Percentiles rank a stretch among this genome's conserved stretches.
Conservation (phyloP, 2,113 vertebrate species). For the Rhynchopsitta pachyrhyncha region DNA sequence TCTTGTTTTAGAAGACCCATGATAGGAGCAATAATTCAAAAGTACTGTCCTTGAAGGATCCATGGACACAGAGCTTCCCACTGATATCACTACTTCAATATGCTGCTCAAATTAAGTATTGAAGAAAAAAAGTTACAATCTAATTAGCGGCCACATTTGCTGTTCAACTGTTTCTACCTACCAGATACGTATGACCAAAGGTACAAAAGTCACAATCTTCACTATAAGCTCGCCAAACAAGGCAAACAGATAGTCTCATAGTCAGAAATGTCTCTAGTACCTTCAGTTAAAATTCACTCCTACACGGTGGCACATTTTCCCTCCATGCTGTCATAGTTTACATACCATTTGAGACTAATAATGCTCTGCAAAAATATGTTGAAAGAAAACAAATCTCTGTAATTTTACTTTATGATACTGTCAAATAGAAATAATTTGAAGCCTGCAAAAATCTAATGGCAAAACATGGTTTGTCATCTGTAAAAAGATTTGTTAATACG, state of each 20-base stretch:
- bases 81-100: neutral
- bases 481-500: neutral
- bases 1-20: neutral
- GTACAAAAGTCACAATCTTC: neutral
- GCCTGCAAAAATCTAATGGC: neutral
- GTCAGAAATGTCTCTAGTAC: neutral
- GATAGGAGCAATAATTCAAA: neutral
- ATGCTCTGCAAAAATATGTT: neutral
- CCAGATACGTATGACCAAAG: neutral
- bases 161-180: neutral
- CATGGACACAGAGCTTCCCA: neutral
- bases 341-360: neutral
- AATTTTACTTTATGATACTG: neutral
- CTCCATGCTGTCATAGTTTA: neutral
- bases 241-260: neutral
- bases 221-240: neutral
- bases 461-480: neutral
- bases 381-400: neutral
- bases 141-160: neutral
- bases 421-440: neutral
- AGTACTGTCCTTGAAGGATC: neutral
- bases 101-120: neutral
- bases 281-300: neutral
- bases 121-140: neutral
- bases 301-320: neutral